Evolutionary conservation across 2,888 invertebrate species (phyloP).

Genomic region (Gisinianus flammeolus): DNA sequence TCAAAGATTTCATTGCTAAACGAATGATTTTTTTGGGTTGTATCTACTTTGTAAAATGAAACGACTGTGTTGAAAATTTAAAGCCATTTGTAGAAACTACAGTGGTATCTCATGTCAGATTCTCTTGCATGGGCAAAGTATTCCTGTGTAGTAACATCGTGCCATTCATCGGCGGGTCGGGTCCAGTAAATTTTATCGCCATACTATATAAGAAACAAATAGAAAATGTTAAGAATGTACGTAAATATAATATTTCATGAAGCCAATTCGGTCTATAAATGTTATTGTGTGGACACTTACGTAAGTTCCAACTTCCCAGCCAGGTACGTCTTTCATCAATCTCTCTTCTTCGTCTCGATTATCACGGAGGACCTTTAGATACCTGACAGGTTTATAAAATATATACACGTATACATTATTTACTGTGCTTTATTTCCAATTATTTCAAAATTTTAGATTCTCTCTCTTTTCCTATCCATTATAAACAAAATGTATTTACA

Average conservation of each 20-base stretch:
- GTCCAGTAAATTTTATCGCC: conserved; percentile 82
- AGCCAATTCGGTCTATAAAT: too few species aligned
- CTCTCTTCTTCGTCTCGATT: conserved; percentile 84
- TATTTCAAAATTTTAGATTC: too few species aligned
- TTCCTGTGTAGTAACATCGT: conserved; percentile 72
- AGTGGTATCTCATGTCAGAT: conserved; percentile 22
- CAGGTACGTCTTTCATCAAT: conserved; percentile 87
- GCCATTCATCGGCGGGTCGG: conserved; percentile 68
- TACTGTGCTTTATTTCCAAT: too few species aligned
- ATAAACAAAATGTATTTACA: neutral
- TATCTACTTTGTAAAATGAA: neutral
- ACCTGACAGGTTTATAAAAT: conserved; percentile 61
- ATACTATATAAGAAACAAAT: too few species aligned
- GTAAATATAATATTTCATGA: too few species aligned
- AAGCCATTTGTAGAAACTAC: conserved; percentile 26
- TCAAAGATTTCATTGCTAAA: too few species aligned
- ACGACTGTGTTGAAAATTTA: conserved; percentile 5
- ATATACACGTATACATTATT: neutral
- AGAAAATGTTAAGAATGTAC: too few species aligned
- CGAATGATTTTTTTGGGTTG: too few species aligned
- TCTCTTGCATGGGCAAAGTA: conserved; percentile 72
- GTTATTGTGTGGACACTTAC: too few species aligned
- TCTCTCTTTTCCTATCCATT: too few species aligned
- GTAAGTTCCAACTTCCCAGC: conserved; percentile 90
- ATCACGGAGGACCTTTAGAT: conserved; percentile 75